A percentile compares a stretch with the other conserved stretches of the same genome.
Conservation (phyloP, 2,797 vertebrate species). For the Coccyzus lansbergi region DNA sequence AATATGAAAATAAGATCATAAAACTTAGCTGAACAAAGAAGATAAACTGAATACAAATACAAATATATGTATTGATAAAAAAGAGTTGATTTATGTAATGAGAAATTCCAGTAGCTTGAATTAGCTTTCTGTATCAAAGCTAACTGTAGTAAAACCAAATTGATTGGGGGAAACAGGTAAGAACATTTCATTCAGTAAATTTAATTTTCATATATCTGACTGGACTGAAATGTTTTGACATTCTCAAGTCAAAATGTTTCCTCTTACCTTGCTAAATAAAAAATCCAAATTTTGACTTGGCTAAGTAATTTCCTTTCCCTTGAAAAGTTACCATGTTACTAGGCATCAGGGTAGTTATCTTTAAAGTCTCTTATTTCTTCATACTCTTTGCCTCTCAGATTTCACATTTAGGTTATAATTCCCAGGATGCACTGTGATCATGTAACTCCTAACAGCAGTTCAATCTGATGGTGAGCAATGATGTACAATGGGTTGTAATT, state of each 20-base stretch:
- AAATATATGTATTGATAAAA: neutral
- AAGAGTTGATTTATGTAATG: neutral
- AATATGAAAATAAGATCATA: neutral
- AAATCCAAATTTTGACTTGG: constrained; percentile 28
- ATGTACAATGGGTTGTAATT: accelerated
- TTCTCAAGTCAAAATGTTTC: constrained; percentile 19
- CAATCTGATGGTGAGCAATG: neutral
- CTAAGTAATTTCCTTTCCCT: neutral
- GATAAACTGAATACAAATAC: neutral
- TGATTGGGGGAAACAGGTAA: neutral
- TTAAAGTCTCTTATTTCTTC: constrained; percentile 3
- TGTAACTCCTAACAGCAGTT: neutral
- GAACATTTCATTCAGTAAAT: constrained; percentile 20
- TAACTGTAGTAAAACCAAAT: neutral
- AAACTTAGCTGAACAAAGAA: neutral
- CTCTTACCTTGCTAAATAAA: neutral
- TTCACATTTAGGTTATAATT: neutral
- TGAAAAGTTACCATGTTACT: neutral
- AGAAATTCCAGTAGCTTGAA: constrained; percentile 4
- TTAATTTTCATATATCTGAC: constrained; percentile 43
- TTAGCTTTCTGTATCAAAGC: neutral
- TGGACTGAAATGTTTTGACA: constrained; percentile 45
- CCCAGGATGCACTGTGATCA: neutral
- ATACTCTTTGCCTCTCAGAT: neutral
- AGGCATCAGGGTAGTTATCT: neutral